Conservation (phyloP, 1,140 invertebrate species). For the Arion vulgaris region DNA sequence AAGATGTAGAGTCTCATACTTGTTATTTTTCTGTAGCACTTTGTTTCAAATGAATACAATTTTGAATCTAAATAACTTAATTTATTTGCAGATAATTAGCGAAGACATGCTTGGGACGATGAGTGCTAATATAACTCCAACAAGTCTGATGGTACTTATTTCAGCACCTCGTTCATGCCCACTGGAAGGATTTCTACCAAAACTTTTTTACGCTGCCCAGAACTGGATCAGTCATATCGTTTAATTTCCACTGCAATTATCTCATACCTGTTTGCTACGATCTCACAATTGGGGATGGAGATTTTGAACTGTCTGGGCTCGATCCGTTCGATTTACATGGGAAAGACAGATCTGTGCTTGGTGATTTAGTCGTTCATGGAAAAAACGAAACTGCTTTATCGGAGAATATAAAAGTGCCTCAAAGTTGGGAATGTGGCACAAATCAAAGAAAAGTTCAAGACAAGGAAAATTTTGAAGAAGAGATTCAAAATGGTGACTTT, state of each 20-base stretch:
- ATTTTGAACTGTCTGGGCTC: constrained; percentile 15
- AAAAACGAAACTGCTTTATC: neutral
- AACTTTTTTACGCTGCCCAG: neutral
- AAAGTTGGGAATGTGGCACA: neutral
- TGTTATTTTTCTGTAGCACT: too few relatives aligned
- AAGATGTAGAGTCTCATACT: too few relatives aligned
- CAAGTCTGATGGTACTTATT: constrained; percentile 22
- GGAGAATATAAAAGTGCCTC: neutral
- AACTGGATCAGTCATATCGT: constrained; percentile 16
- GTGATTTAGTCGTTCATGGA: too few relatives aligned
- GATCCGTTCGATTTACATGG: neutral
- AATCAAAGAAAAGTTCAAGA: neutral
- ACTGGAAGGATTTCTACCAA: constrained; percentile 23
- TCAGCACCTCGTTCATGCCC: constrained; percentile 28
- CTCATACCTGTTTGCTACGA: constrained; percentile 23
- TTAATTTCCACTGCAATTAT: constrained; percentile 33
- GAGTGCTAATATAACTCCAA: neutral
- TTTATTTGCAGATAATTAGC: constrained; percentile 23
- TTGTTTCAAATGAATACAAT: too few relatives aligned
- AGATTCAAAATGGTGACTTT: neutral
- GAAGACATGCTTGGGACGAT: constrained; percentile 28
- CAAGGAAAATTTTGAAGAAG: neutral
- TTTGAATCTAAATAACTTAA: too few relatives aligned
- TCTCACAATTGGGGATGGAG: constrained; percentile 12
- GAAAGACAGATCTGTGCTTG: neutral